Conservation (phyloP, 2,888 invertebrate species). For the Drosophila austrosaltans region DNA sequence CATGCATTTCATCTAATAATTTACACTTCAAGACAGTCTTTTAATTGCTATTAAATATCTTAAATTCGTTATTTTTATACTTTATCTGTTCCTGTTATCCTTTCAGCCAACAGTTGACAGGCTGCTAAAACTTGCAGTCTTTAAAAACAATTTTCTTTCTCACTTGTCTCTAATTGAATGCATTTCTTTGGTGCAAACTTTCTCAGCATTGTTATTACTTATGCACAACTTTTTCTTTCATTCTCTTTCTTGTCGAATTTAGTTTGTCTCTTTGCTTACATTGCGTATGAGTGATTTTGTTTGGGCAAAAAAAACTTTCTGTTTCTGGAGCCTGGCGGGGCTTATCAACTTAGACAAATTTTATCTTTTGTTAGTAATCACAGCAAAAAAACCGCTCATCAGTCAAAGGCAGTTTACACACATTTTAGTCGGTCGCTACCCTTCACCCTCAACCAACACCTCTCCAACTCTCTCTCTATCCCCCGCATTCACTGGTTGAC, state of each 20-base stretch:
- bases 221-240: conserved; percentile 42
- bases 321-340: conserved; percentile 16
- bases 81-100: conserved; percentile 30
- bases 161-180: conserved; percentile 67
- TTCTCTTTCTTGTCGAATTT: not conserved
- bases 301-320: conserved; percentile 19
- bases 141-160: conserved; percentile 50
- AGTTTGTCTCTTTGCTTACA: conserved; percentile 7
- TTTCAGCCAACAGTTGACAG: conserved; percentile 5
- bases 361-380: conserved; percentile 10
- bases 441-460: not conserved
- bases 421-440: not conserved
- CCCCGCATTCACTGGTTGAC: conserved; percentile 47
- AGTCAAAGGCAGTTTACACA: conserved; percentile 49
- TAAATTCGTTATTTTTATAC: no score
- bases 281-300: conserved; percentile 29
- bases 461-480: not conserved
- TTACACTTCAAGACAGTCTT: no score
- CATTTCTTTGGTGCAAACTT: conserved; percentile 59
- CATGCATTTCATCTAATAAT: no score
- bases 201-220: conserved; percentile 53
- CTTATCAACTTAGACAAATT: conserved; percentile 20
- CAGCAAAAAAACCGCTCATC: conserved; percentile 45
- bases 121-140: conserved; percentile 25
- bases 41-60: no score